phyloP scores from a whole-genome alignment of 2,113 vertebrate species.

The Tautogolabrus adspersus region DNA sequence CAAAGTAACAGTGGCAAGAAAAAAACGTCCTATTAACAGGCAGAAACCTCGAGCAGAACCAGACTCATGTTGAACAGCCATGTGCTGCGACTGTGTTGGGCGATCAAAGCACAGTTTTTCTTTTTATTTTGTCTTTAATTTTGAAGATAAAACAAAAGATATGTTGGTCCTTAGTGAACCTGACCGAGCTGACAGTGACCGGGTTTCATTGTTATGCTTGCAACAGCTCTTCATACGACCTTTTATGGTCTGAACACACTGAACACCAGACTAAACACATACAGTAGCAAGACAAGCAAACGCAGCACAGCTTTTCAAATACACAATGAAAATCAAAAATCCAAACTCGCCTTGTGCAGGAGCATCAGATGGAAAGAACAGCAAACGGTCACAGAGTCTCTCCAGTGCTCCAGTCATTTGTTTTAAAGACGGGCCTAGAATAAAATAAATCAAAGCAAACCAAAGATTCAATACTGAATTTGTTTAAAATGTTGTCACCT shows the following conservation, averaged over 20 bases:
- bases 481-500: background rate
- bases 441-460: constrained; percentile 23
- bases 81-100: no score
- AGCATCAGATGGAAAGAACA: constrained; percentile 51
- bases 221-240: background rate
- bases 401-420: constrained; percentile 10
- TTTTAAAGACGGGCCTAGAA: constrained; percentile 46
- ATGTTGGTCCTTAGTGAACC: background rate
- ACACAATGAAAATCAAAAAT: constrained; percentile 45
- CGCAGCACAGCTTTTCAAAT: constrained; percentile 67
- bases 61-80: no score
- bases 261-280: constrained; percentile 76
- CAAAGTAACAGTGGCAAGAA: no score
- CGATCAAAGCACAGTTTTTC: no score
- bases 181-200: background rate
- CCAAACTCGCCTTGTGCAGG: constrained; percentile 16
- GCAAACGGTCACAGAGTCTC: constrained; percentile 1
- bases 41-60: no score
- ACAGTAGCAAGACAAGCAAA: constrained; percentile 77
- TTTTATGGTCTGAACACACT: constrained; percentile 14
- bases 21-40: no score
- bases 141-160: background rate
- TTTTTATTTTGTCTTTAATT: no score
- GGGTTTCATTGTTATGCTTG: constrained; percentile 1
- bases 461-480: constrained; percentile 12